These are phyloP conservation scores for Mycetomoellerius zeteki DNA, from an alignment of 1,140 invertebrate genomes.

Conservation along the genomic window DNA sequence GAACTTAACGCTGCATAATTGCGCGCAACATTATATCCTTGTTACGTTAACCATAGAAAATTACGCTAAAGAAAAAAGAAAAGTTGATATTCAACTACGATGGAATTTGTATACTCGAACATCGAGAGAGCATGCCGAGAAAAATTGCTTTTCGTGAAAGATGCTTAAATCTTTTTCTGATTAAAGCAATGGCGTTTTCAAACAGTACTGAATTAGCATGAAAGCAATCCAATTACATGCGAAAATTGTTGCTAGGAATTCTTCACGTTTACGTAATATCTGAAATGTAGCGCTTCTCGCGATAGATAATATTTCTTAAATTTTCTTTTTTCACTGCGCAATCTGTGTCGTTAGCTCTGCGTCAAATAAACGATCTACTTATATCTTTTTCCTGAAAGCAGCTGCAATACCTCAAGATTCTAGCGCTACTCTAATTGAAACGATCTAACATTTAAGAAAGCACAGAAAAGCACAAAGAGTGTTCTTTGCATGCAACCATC, in stretches of 20 bases:
- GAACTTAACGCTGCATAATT: constrained; percentile 48
- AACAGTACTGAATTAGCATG: constrained; percentile 30
- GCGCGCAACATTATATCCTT: constrained; percentile 39
- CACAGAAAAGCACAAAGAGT: constrained; percentile 70
- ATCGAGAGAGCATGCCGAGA: constrained; percentile 20
- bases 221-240: constrained; percentile 56
- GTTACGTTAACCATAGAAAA: constrained; percentile 22
- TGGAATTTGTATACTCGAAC: constrained; percentile 33
- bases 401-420: constrained; percentile 43
- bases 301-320: neutral
- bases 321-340: neutral
- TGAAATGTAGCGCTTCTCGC: neutral
- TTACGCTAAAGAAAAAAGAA: constrained; percentile 20
- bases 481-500: constrained; percentile 67
- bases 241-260: neutral
- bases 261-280: neutral
- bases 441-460: constrained; percentile 58
- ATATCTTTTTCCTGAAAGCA: constrained; percentile 32
- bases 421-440: constrained; percentile 47
- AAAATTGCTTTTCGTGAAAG: constrained; percentile 12
- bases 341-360: neutral
- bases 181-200: constrained; percentile 2
- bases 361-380: constrained; percentile 21
- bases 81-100: constrained; percentile 7
- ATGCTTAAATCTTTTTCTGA: neutral